Base-by-base conservation (phyloP, 1,140 invertebrate species). In the Penaeus vannamei region DNA sequence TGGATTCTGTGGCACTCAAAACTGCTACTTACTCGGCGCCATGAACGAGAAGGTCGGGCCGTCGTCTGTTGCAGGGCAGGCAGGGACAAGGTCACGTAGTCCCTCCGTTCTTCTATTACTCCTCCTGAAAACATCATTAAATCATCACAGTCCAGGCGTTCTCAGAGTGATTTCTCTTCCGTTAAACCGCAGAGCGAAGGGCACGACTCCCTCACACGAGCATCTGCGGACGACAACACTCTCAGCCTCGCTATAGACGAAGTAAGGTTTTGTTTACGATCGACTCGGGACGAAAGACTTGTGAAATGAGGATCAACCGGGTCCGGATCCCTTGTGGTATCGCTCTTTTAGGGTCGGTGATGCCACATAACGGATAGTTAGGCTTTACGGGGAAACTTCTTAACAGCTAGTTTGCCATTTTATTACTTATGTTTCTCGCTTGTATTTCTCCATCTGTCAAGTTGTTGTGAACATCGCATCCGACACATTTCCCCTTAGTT, bases 21-120 rank as follows among this genome's bases (percentile, higher is more conserved):
- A 53, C 53, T 53, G 53, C 2, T 80, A 81, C 85, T 80, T 46
- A 86, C 72, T n/a, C 85, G 32, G 42, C 77, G 42, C 76, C 85
- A 86, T 23, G 85, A 86, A 36, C 85, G 85, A 23, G 85, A 80
- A 14, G 84, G 84, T n/a, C 42, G 32, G 23, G 83, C 64, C 17
- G 85, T 12, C 5, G 59, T 61, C 60, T 62, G 77, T 26, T 64
- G 85, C 20, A 86, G 29, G 0, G 85, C 85, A 12, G 85, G 85
- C 23, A 86, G 77, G 20, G 85, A 81, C 29, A 86, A 46, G 26
- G 85, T 86, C 12, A 86, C 85, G 66, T 86, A 86, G 77, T 86
- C 85, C 60, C 85, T 42, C 61, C 42, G 29, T 59, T 86, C 85
- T 76, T 86, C 85, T 36, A 86, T 86, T 4, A 86, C 85, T 29